Evolutionary conservation across 2,888 invertebrate genomes (phyloP).

Genomic region (Campoplex capitator): DNA sequence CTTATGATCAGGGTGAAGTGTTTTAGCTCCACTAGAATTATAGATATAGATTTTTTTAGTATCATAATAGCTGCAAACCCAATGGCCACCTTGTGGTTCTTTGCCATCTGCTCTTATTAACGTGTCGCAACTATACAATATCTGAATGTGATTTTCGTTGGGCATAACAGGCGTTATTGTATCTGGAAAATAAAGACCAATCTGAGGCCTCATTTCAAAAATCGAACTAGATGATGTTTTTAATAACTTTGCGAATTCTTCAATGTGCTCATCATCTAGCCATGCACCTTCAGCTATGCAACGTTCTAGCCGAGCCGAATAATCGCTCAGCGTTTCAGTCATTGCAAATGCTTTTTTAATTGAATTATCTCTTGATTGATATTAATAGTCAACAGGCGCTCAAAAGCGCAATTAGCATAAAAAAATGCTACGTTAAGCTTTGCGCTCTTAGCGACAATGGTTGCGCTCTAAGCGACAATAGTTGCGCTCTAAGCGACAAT

Average conservation of each 20-base stretch:
- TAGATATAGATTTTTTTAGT: slow-evolving; percentile 53
- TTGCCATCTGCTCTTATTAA: background rate
- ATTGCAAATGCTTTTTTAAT: background rate
- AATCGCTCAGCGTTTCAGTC: background rate
- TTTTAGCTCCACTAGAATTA: slow-evolving; percentile 47
- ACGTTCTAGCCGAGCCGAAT: no score
- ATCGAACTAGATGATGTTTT: slow-evolving; percentile 26
- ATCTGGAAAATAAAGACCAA: slow-evolving; percentile 14
- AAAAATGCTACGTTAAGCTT: background rate
- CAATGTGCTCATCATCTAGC: slow-evolving; percentile 53
- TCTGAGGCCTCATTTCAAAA: slow-evolving; percentile 31
- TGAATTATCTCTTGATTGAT: background rate
- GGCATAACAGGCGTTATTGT: slow-evolving; percentile 47
- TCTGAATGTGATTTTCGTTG: slow-evolving; percentile 62
- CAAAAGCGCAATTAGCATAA: background rate
- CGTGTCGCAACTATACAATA: slow-evolving; percentile 57
- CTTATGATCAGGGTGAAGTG: slow-evolving; percentile 47
- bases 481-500: no score
- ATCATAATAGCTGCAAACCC: slow-evolving; percentile 64
- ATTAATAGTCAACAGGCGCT: background rate
- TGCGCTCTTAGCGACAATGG: background rate
- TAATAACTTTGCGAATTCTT: slow-evolving; percentile 44
- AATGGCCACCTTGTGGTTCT: slow-evolving; percentile 35
- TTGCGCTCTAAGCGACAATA: no score
- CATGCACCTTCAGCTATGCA: background rate